Evolutionary conservation across 1,140 invertebrate genomes (phyloP).

Genomic region (Neelides sp.): DNA sequence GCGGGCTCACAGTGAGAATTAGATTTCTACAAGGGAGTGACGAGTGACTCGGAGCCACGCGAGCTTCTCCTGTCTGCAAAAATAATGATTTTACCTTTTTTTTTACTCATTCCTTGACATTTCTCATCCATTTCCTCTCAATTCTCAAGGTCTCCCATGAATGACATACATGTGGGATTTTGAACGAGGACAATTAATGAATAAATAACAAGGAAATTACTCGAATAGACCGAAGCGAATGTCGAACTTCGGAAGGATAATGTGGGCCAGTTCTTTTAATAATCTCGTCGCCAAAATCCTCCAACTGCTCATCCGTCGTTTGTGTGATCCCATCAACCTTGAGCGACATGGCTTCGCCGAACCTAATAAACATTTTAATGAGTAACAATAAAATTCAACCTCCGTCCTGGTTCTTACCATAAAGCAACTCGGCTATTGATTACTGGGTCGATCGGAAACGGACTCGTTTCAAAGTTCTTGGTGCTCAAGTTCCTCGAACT

Average conservation of each 20-base stretch:
- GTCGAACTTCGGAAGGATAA: slow-evolving; percentile 15
- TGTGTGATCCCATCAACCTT: slow-evolving; percentile 25
- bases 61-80: slow-evolving; percentile 29
- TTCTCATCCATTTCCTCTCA: too few species aligned
- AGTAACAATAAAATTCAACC: neutral
- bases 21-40: slow-evolving; percentile 29
- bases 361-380: slow-evolving; percentile 13
- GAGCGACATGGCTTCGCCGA: slow-evolving; percentile 21
- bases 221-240: slow-evolving; percentile 25
- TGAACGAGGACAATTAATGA: too few species aligned
- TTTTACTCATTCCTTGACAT: too few species aligned
- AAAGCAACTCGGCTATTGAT: slow-evolving; percentile 25
- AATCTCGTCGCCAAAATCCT: slow-evolving; percentile 13
- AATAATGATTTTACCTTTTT: too few species aligned
- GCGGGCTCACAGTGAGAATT: slow-evolving; percentile 24
- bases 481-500: slow-evolving; percentile 2
- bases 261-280: slow-evolving; percentile 17
- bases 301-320: slow-evolving; percentile 26
- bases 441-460: slow-evolving; percentile 27
- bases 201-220: too few species aligned
- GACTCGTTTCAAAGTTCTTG: slow-evolving; percentile 24
- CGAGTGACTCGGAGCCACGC: slow-evolving; percentile 11
- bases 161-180: too few species aligned
- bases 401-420: slow-evolving; percentile 14
- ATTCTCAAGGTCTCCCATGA: too few species aligned